Evolutionary conservation across 2,888 invertebrate species (phyloP), one percentile per base, ranked within the genome.

Genomic region (Cataglyphis livida): DNA sequence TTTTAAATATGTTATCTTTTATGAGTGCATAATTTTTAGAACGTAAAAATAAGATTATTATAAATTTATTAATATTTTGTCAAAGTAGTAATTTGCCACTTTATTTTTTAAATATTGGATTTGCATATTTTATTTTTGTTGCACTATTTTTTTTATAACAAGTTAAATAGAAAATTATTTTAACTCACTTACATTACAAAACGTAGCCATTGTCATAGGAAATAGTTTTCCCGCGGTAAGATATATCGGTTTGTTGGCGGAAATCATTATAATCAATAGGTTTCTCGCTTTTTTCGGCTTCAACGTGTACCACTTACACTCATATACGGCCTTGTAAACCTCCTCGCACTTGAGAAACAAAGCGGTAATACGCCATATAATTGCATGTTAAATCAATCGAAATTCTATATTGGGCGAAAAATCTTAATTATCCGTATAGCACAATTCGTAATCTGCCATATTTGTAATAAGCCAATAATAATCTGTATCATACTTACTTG

Each of bases 301-400:
- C 10, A 90, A 81, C 38, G 78, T 73, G 28, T 88, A 91, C 89
- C 90, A 89, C 0, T 85, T 75, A 57, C 86, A 85, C 10, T 84
- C 68, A 32, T 87, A 90, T 3, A 38, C 84, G 10, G 88, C 84
- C 3, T 81, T 9, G 2, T 76, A 81, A n/a, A 90, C 32, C 51
- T 54, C 82, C 12, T 84, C 41, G 38, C 88, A 87, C 88, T 84
- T 12, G 54, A 75, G 35, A 70, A 54, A 38, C 18, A 48, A 5
- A 54, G 21, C 18, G 12, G 0, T 9, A 0, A 57, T 18, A 25
- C 25, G 25, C 25, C 25, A 25, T 25, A 25, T 1, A 25, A 25
- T 25, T 25, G 25, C 25, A 25, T 25, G 25, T 25, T 25, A 25
- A 25, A 25, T 25, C 1, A 25, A 25, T 25, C 25, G 25, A 25